phyloP scores from a whole-genome alignment of 1,140 invertebrate species.

The Drosophila ficusphila region DNA sequence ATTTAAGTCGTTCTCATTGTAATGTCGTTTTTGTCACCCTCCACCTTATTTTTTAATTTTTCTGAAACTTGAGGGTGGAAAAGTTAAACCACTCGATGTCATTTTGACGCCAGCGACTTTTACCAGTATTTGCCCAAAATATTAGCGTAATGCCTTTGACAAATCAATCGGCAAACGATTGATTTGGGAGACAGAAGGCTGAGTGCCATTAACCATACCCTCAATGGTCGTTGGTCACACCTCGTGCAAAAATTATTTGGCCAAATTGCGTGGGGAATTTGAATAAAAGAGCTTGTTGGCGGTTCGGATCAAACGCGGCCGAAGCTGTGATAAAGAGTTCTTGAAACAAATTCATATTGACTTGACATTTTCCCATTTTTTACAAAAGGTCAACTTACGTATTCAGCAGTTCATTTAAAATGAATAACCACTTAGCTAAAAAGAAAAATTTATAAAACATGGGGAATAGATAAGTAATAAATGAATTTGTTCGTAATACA shows the following conservation, averaged over 20 bases:
- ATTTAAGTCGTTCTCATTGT: conserved; percentile 4
- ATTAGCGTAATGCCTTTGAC: conserved; percentile 74
- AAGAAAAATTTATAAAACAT: too few relatives aligned
- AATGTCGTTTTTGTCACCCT: neutral
- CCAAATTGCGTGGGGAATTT: conserved; percentile 19
- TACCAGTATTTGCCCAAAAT: conserved; percentile 67
- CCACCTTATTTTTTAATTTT: conserved; percentile 13
- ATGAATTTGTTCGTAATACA: too few relatives aligned
- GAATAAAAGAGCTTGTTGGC: conserved; percentile 52
- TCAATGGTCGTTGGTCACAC: conserved; percentile 49
- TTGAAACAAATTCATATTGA: conserved; percentile 32
- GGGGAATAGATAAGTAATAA: too few relatives aligned
- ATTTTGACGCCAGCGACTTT: conserved; percentile 61
- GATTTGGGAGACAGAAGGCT: conserved; percentile 49
- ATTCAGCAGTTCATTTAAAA: too few relatives aligned
- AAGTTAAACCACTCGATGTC: conserved; percentile 60
- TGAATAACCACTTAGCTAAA: too few relatives aligned
- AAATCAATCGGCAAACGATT: conserved; percentile 67
- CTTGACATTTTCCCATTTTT: too few relatives aligned
- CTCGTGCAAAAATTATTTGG: conserved; percentile 45
- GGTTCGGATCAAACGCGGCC: conserved; percentile 61
- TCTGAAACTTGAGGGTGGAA: conserved; percentile 45
- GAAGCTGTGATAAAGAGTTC: conserved; percentile 38
- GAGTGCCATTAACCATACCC: conserved; percentile 36
- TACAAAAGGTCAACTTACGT: too few relatives aligned